A percentile compares a stretch with the other conserved stretches of the same genome.
Conservation (phyloP, 2,113 vertebrate genomes). For the Circaetus cinerascens region DNA sequence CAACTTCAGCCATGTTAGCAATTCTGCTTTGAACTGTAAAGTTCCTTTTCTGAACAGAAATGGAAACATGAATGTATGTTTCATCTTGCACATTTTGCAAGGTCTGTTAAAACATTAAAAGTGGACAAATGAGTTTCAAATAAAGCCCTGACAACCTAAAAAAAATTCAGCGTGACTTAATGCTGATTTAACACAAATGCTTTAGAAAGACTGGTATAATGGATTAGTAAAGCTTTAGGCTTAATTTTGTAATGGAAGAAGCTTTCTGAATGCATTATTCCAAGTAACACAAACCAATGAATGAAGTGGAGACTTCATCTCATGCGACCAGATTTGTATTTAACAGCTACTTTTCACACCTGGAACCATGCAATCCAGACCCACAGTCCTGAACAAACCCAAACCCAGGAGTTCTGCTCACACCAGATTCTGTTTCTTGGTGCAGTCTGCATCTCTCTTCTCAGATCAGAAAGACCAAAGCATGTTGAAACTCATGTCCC, state of each 20-base stretch:
- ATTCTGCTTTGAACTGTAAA: background rate
- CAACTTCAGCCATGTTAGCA: background rate
- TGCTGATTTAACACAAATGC: background rate
- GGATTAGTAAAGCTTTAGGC: background rate
- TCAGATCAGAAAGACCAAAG: background rate
- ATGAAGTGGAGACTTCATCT: background rate
- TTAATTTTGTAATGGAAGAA: background rate
- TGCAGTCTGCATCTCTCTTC: background rate
- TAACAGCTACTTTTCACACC: background rate
- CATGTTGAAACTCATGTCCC: accelerated
- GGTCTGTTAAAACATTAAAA: background rate
- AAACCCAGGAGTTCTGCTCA: background rate
- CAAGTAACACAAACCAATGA: background rate
- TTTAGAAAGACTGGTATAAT: background rate
- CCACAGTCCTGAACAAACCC: background rate
- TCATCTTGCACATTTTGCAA: background rate
- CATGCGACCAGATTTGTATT: background rate
- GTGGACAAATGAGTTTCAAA: background rate
- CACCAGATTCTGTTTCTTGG: background rate
- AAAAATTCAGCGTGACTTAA: background rate
- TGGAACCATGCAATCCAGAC: background rate
- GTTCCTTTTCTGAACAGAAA: background rate
- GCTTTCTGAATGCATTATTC: background rate
- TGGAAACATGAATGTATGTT: background rate
- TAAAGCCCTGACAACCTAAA: background rate